Evolutionary conservation across 2,797 vertebrate species (phyloP).

Genomic region (Urocyon cinereoargenteus): DNA sequence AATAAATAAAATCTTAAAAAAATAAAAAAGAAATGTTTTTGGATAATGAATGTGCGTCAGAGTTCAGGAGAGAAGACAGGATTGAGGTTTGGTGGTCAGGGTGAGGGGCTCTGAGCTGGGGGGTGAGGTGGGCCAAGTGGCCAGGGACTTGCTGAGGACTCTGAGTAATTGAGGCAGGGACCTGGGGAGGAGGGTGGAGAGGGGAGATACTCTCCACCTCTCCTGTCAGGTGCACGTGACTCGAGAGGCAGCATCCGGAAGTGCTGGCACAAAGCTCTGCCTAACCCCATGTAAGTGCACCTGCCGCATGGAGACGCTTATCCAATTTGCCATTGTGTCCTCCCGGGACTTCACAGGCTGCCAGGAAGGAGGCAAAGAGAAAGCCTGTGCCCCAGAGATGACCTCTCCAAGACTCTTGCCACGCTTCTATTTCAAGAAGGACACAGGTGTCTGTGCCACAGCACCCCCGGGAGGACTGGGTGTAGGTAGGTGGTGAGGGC

Average conservation of each 20-base stretch:
- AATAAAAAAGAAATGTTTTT: not conserved
- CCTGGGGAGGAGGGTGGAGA: not conserved
- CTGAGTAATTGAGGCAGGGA: not conserved
- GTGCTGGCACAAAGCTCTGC: not conserved
- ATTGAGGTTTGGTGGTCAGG: not conserved
- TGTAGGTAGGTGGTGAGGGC: rapidly evolving
- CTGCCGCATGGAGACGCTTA: not conserved
- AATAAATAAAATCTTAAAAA: too few relatives aligned
- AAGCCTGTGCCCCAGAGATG: not conserved
- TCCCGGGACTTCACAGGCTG: not conserved
- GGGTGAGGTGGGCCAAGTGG: rapidly evolving
- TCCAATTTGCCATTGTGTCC: not conserved
- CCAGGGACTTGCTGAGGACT: not conserved
- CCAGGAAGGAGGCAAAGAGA: not conserved
- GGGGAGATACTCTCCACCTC: not conserved
- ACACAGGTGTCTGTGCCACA: not conserved
- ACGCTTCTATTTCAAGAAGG: not conserved
- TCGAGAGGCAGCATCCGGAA: not conserved
- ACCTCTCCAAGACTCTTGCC: not conserved
- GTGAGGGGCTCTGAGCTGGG: not conserved
- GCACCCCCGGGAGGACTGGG: not conserved
- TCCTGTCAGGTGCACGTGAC: not conserved
- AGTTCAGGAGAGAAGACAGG: not conserved
- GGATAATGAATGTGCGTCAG: not conserved
- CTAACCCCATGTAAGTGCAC: not conserved